Base-by-base conservation (phyloP, 2,113 vertebrate species). In the Callionymus lyra region DNA sequence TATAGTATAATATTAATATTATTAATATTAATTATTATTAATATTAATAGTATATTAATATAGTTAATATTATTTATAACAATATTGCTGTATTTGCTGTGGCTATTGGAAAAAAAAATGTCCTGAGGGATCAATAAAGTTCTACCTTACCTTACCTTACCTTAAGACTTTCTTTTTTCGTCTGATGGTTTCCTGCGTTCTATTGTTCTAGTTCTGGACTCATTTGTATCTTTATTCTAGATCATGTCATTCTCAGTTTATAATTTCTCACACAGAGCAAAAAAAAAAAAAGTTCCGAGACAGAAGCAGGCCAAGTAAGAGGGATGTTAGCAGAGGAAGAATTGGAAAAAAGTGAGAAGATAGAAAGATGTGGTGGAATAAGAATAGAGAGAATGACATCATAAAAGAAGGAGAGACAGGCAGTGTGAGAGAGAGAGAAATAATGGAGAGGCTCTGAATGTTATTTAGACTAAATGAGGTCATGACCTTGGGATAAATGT, bases 401-500 rank as follows among this genome's bases (percentile, higher is more conserved):
- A 49, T 45, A 38, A 53, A 56, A 44, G 46, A 71, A n/a, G 31
- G 37, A 40, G 62, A 70, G 67, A 47, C 65, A 56, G 56, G 69
- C 53, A 59, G 68, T 58, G 43, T 58, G 73, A n/a, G n/a, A n/a
- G n/a, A n/a, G 12, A 21, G 37, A 40, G 62, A 70, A 65, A 47
- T 63, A 56, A 53, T 27, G 21, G 21, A 27, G 8, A 8, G 65
- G 71, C 82, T 57, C 61, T 54, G 67, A 71, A 76, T 81, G 82
- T 84, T 72, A 72, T 53, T 63, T 70, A 72, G 42, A 66, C 63
- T 80, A 82, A 86, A 80, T 84, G 78, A 83, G 85, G 80, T 74
- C 70, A 67, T 68, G 75, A 77, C 79, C 82, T 74, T 64, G 58
- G 78, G 59, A 50, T 83, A 74, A 72, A 81, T 74, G 18, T 58